Evolutionary conservation across 2,797 vertebrate species (phyloP).

Genomic region (Phataginus tricuspis): DNA sequence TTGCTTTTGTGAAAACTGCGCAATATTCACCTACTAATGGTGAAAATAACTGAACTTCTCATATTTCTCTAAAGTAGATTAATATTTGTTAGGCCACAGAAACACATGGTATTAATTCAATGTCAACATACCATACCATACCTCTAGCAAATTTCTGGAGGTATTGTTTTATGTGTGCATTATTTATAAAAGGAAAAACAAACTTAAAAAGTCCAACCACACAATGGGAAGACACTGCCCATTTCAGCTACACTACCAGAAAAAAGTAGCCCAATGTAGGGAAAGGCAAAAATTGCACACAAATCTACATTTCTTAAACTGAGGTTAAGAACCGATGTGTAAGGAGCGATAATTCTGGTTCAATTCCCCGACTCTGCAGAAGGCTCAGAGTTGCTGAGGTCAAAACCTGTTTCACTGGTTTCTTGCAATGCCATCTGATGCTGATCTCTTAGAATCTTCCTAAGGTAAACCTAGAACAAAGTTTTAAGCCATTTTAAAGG

Average conservation of each 20-base stretch:
- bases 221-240: background rate
- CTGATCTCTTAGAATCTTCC: constrained; percentile 61
- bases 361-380: background rate
- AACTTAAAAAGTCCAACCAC: background rate
- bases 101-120: constrained; percentile 42
- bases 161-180: constrained; percentile 12
- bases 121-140: background rate
- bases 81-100: constrained; percentile 39
- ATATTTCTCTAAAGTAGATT: constrained; percentile 20
- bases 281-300: constrained; percentile 11
- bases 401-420: constrained; percentile 71
- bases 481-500: background rate
- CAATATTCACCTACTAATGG: background rate
- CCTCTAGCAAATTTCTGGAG: background rate
- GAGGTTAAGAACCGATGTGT: constrained; percentile 16
- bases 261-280: constrained; percentile 49
- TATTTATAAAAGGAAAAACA: constrained; percentile 51
- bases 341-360: constrained; percentile 49
- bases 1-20: constrained; percentile 35
- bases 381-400: constrained; percentile 35
- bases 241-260: background rate
- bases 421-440: constrained; percentile 61
- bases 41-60: constrained; percentile 45
- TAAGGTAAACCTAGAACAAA: constrained; percentile 59
- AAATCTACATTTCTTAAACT: constrained; percentile 36